A percentile compares a stretch with the other conserved stretches of the same genome.
Conservation (phyloP, 2,113 vertebrate species). For the Proteles cristata region DNA sequence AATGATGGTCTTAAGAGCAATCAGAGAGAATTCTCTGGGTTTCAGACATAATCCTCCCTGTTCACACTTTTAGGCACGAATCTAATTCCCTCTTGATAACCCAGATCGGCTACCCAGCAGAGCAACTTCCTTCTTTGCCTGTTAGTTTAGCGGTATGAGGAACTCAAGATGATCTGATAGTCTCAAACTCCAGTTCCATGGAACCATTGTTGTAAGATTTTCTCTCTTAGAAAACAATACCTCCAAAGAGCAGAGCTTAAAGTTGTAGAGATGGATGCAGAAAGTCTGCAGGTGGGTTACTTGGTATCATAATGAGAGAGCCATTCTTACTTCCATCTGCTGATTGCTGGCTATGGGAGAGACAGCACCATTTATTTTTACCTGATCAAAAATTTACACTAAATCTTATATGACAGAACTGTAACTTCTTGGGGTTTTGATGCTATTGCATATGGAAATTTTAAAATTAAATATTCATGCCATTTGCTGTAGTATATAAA, state of each 20-base stretch:
- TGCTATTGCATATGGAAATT: neutral
- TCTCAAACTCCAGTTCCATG: neutral
- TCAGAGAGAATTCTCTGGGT: neutral
- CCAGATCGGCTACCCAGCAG: neutral
- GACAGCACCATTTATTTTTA: neutral
- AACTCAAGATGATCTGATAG: neutral
- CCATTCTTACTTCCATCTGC: neutral
- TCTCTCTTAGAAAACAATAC: neutral
- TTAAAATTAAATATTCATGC: neutral
- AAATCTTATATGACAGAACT: neutral
- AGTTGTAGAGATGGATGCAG: neutral
- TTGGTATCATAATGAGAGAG: neutral
- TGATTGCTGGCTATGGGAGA: neutral
- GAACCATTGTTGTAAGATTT: neutral
- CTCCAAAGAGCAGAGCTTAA: neutral
- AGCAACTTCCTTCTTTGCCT: neutral
- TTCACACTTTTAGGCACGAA: neutral
- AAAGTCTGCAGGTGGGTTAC: neutral
- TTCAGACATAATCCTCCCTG: neutral
- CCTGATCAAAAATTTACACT: neutral
- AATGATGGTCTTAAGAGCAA: neutral
- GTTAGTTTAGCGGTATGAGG: neutral
- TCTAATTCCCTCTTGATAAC: neutral
- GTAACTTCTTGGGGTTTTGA: neutral
- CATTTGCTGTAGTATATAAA: neutral